Base-by-base conservation (phyloP, 1,140 invertebrate genomes). In the Rhysida immarginata region DNA sequence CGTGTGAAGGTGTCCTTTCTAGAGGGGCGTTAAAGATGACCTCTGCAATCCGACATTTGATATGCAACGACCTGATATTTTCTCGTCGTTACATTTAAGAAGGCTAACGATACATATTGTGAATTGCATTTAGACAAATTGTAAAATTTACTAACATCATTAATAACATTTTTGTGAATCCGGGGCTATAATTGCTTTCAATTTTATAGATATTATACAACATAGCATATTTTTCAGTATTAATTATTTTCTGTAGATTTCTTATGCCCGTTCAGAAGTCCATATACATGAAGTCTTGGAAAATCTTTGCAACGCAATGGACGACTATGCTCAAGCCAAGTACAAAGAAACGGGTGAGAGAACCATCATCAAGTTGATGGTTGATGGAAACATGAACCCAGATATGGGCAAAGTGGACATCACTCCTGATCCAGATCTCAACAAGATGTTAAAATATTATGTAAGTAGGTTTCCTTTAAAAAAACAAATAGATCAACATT, bases 211-310 rank as follows among this genome's bases (percentile, higher is more conserved):
- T n/a, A n/a, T n/a, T n/a, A n/a, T n/a, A n/a, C n/a, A n/a, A n/a
- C n/a, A n/a, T n/a, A n/a, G n/a, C n/a, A n/a, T n/a, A n/a, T n/a
- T n/a, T n/a, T n/a, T n/a, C n/a, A n/a, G n/a, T n/a, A n/a, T 35
- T 35, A 16, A 8, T 35, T 35, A 35, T 35, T 8, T 35, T 8
- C 16, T 35, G 5, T 55, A 73, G 69, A 65, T 68, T 58, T 63
- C 66, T 21, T 71, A 65, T 65, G 71, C 67, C 23, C 64, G 67
- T 51, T 74, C 72, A 25, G 69, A 73, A 54, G 52, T 66, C 26
- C 72, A 74, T 62, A 61, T 75, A n/a, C 63, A 68, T 56, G 74
- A 75, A 54, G 43, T 73, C 16, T 60, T 75, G 52, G 74, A 75
- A 59, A 62, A 59, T 26, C 60, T 74, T 3, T 75, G 74, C 62